phyloP scores from a whole-genome alignment of 2,797 vertebrate species.

The Lophius americanus region DNA sequence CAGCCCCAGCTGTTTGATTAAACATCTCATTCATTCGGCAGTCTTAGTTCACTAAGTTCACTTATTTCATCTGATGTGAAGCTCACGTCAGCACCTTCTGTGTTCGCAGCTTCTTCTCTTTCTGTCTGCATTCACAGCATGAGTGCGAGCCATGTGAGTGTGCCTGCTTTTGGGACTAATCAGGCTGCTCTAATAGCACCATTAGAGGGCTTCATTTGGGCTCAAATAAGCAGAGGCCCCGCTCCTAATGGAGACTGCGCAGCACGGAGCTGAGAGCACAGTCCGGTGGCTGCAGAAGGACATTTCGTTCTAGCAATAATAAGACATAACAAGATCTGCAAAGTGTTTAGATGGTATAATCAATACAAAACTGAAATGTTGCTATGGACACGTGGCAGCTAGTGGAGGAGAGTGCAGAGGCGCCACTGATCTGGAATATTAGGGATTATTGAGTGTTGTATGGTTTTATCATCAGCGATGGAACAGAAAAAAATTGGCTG shows the following conservation, averaged over 20 bases:
- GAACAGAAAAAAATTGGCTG: constrained; percentile 42
- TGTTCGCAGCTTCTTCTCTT: constrained; percentile 10
- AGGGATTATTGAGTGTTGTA: constrained; percentile 32
- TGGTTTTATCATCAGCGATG: constrained; percentile 36
- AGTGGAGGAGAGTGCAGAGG: constrained; percentile 38
- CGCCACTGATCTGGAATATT: constrained; percentile 27
- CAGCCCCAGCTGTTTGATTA: constrained; percentile 17
- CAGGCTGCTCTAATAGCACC: constrained; percentile 65
- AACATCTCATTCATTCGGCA: constrained; percentile 3
- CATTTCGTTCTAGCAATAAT: constrained; percentile 65
- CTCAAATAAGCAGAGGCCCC: constrained; percentile 58
- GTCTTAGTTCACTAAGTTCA: constrained; percentile 7
- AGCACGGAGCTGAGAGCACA: constrained; percentile 44
- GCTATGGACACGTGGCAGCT: constrained; percentile 69
- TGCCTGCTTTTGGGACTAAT: constrained; percentile 54
- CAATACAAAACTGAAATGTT: constrained; percentile 74
- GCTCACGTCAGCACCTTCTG: constrained; percentile 4
- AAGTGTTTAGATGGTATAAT: constrained; percentile 75
- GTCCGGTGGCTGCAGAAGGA: constrained; percentile 59
- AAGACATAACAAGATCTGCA: constrained; percentile 74
- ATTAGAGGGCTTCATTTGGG: constrained; percentile 63
- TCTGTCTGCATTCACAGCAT: constrained; percentile 5
- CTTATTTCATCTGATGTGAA: not conserved
- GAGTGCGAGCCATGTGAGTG: constrained; percentile 17
- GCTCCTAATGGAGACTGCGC: constrained; percentile 62